phyloP scores from a whole-genome alignment of 2,888 invertebrate genomes.

The Drosophila hamatofila region DNA sequence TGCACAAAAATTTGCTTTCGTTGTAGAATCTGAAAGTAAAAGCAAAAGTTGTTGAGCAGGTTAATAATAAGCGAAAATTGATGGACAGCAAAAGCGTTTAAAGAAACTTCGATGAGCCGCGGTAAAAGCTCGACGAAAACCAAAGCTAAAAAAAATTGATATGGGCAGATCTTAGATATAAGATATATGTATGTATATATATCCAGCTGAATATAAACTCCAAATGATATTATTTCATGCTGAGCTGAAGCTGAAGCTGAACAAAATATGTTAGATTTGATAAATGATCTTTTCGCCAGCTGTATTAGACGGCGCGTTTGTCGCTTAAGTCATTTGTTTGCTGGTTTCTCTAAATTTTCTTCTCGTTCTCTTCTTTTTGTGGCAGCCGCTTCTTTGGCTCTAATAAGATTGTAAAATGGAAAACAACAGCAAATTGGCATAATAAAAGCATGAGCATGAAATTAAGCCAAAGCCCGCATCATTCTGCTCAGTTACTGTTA shows the following conservation, averaged over 20 bases:
- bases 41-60: slow-evolving; percentile 40
- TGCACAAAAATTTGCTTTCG: slow-evolving; percentile 56
- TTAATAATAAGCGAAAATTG: slow-evolving; percentile 32
- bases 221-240: background rate
- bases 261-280: slow-evolving; percentile 1
- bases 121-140: slow-evolving; percentile 4
- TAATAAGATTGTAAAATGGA: slow-evolving; percentile 52
- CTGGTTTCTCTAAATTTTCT: background rate
- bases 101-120: background rate
- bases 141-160: background rate
- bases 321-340: slow-evolving; percentile 61
- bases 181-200: background rate
- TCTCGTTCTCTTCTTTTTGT: background rate
- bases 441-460: slow-evolving; percentile 57
- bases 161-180: background rate
- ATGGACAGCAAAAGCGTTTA: background rate
- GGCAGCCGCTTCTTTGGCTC: slow-evolving; percentile 17
- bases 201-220: background rate
- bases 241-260: background rate
- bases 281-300: slow-evolving; percentile 22
- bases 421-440: slow-evolving; percentile 57
- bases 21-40: slow-evolving; percentile 71
- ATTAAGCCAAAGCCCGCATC: slow-evolving; percentile 55
- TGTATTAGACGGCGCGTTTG: slow-evolving; percentile 39
- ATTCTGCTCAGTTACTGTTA: slow-evolving; percentile 22